Percentiles rank a stretch among this genome's conserved stretches.
Conservation (phyloP, 2,797 vertebrate species). For the Hippopotamyrus pictus region DNA sequence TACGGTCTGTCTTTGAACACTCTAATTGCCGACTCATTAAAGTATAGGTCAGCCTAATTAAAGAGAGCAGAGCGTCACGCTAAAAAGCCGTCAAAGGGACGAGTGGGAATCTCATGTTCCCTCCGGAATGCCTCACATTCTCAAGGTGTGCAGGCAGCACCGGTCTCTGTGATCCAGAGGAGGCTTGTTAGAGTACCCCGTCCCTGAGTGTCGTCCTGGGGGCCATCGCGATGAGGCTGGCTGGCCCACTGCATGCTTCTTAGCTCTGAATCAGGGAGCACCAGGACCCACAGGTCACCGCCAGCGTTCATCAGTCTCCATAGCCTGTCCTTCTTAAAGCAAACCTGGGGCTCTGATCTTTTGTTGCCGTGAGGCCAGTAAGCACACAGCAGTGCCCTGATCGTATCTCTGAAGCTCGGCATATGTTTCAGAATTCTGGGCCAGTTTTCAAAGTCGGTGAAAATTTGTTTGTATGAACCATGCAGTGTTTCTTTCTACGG, state of each 20-base stretch:
- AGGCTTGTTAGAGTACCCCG: background rate
- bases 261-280: background rate
- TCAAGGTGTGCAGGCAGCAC: background rate
- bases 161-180: background rate
- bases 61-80: conserved; percentile 55
- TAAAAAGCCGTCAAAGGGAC: conserved; percentile 55
- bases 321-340: background rate
- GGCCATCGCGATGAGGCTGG: background rate
- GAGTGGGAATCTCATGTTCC: conserved; percentile 46
- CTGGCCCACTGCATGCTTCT: background rate
- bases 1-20: conserved; percentile 21
- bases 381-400: background rate
- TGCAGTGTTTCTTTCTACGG: background rate
- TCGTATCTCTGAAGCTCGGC: background rate
- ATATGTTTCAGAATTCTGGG: background rate
- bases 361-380: background rate
- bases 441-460: background rate
- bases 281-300: background rate
- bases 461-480: background rate
- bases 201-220: background rate
- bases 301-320: background rate
- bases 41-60: conserved; percentile 64
- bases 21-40: conserved; percentile 50
- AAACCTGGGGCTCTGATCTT: background rate
- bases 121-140: background rate